Evolutionary conservation across 2,797 vertebrate species (phyloP).

Genomic region (Semaprochilodus insignis): DNA sequence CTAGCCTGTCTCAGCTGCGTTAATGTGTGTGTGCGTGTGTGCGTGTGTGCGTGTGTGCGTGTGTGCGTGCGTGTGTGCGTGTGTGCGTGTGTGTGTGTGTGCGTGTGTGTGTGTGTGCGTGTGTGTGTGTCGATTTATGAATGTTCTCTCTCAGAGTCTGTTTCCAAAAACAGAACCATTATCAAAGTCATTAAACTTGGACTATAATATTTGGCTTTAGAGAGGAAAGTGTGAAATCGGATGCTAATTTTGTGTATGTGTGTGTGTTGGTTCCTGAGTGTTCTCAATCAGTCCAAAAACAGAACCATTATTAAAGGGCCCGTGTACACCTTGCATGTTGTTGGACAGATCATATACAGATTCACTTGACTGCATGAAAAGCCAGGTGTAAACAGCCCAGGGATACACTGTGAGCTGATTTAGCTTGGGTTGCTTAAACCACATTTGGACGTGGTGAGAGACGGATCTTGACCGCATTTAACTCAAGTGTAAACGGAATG

Average conservation of each 20-base stretch:
- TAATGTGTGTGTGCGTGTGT: constrained; percentile 7
- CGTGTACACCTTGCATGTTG: too few relatives aligned
- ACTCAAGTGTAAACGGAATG: too few relatives aligned
- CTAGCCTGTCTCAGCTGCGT: neutral
- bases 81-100: constrained; percentile 48
- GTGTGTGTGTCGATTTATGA: constrained; percentile 44
- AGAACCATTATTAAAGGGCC: neutral
- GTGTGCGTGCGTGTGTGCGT: constrained; percentile 40
- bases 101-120: too few relatives aligned
- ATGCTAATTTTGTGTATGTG: constrained; percentile 34
- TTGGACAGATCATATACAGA: too few relatives aligned
- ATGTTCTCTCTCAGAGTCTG: too few relatives aligned
- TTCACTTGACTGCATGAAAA: too few relatives aligned
- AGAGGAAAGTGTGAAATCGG: constrained; percentile 4
- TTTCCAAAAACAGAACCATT: neutral
- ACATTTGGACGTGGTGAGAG: too few relatives aligned
- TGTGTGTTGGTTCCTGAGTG: constrained; percentile 36
- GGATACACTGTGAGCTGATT: too few relatives aligned
- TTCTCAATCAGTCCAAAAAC: neutral
- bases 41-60: constrained; percentile 30
- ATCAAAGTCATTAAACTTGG: neutral
- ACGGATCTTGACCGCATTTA: too few relatives aligned
- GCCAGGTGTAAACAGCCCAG: too few relatives aligned
- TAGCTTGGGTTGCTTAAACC: too few relatives aligned
- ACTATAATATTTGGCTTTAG: neutral